Percentiles rank a stretch among this genome's conserved stretches.
phyloP scores from a whole-genome alignment of 2,113 vertebrate species.

The Herpetotheres cachinnans region DNA sequence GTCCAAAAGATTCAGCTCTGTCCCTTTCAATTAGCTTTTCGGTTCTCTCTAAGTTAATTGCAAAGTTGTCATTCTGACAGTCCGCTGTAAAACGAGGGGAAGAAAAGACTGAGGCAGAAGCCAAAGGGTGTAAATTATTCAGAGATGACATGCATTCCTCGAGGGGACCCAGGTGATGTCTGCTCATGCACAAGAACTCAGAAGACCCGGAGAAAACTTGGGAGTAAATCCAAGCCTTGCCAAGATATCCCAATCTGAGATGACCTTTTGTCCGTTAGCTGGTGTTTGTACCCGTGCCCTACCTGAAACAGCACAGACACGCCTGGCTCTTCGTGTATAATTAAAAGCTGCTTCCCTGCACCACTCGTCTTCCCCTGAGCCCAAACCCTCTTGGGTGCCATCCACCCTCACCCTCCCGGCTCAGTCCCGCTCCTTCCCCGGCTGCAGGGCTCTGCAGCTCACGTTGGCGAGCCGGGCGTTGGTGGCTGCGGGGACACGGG shows the following conservation, averaged over 20 bases:
- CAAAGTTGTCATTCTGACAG: background rate
- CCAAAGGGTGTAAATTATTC: background rate
- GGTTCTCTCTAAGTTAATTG: background rate
- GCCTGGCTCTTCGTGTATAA: rapidly evolving
- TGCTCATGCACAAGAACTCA: background rate
- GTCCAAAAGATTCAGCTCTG: background rate
- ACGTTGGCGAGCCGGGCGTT: background rate
- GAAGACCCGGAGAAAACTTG: background rate
- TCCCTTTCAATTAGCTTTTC: background rate
- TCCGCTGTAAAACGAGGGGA: background rate
- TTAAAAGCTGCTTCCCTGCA: background rate
- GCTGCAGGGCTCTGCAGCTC: background rate
- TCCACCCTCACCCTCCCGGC: background rate
- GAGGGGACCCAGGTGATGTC: background rate
- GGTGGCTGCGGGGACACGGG: background rate
- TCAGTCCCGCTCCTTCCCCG: background rate
- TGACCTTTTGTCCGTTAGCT: background rate
- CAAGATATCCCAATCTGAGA: rapidly evolving
- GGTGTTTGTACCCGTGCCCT: background rate
- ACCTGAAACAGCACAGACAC: rapidly evolving
- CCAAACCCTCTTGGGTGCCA: background rate
- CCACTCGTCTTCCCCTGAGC: background rate
- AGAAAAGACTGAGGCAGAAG: background rate
- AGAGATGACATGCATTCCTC: background rate
- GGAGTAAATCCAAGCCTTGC: background rate